Conservation (phyloP, 2,888 invertebrate species). For the Bellardia pandia region DNA sequence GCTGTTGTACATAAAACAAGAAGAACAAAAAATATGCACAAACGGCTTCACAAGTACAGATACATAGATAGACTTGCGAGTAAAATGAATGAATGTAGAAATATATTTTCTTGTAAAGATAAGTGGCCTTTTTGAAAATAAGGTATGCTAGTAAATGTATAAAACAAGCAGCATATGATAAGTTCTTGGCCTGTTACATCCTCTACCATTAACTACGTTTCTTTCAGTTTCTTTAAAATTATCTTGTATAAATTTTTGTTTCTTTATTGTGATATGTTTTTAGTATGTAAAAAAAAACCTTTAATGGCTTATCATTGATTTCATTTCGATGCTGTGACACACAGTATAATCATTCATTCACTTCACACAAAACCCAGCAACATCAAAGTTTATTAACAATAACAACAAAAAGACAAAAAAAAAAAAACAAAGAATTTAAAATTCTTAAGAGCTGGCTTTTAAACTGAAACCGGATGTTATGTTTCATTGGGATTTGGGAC, state of each 20-base stretch:
- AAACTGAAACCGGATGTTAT: background rate
- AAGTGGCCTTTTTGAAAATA: background rate
- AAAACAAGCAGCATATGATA: background rate
- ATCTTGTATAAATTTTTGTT: background rate
- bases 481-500: background rate
- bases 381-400: background rate
- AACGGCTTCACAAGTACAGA: background rate
- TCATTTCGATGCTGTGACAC: background rate
- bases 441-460: background rate
- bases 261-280: background rate
- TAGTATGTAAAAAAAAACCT: slow-evolving; percentile 6
- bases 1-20: slow-evolving; percentile 16
- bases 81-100: background rate
- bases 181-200: background rate
- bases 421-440: background rate
- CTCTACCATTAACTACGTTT: background rate
- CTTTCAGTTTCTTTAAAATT: background rate
- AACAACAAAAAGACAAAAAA: background rate
- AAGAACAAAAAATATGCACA: background rate
- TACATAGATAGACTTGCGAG: background rate
- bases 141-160: background rate
- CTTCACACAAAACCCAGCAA: background rate
- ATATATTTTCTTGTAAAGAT: background rate
- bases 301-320: slow-evolving; percentile 57
- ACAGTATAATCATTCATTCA: background rate